Evolutionary conservation across 1,140 invertebrate species (phyloP), one percentile per base, ranked within the genome.

Genomic region (Ceratoteleas bidentatus): DNA sequence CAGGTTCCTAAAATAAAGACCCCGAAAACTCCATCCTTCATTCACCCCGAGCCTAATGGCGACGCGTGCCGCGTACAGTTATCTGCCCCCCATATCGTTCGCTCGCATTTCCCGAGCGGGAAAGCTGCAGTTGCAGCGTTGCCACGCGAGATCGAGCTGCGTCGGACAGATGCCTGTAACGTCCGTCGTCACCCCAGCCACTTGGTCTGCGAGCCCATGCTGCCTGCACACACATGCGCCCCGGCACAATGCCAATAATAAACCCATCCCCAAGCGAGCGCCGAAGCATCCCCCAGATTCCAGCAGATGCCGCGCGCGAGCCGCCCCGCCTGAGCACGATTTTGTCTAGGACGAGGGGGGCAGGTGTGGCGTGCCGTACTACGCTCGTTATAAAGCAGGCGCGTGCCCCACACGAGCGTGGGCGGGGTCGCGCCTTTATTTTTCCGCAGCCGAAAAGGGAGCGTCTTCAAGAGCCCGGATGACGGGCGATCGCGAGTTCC

Each of bases 341-440:
- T 89, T 90, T 87, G 86, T 90, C 86, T 88, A 86, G 82, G 85
- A 87, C 69, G 66, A 68, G 83, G 87, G 79, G 73, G 90, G 90
- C 90, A 91, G 90, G 90, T 91, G 90, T 90, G 89, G 57, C 34
- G 45, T 43, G n/a, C 65, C 24, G 24, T 24, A 24, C 8, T 43
- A 79, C 78, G 75, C 81, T 70, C 76, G 83, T 85, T 69, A 66
- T 62, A 85, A 84, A 85, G 79, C 83, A 76, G 88, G 86, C 90
- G 90, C 90, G 90, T 91, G 90, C 89, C 90, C 86, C 88, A 91
- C 90, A 91, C 90, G 90, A 91, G 90, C 89, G 90, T 87, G 85
- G 90, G 90, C 90, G 90, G 89, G 84, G 85, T 85, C 72, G 57
- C 65, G 58, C 79, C 79, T 85, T 85, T 84, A 83, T 84, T 84